These are phyloP conservation scores for Drosophila ananassae DNA, from an alignment of 1,140 invertebrate genomes.

Conservation along the genomic window DNA sequence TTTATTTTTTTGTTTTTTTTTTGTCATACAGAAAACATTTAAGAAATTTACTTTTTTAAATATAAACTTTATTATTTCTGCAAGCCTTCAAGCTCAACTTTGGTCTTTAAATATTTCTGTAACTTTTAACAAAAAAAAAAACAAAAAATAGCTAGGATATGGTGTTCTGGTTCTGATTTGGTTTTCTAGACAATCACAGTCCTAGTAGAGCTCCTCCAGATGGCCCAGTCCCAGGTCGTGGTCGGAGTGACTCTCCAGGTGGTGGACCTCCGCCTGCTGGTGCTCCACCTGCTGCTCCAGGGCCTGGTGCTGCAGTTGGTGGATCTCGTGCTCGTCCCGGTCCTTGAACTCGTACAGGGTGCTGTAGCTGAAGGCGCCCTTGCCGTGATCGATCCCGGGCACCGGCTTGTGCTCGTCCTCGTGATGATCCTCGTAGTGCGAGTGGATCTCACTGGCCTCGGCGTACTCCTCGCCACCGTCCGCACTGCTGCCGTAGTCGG, in stretches of 20 bases:
- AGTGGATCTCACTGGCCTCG: conserved; percentile 65
- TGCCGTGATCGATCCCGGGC: conserved; percentile 77
- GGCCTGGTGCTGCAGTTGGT: conserved; percentile 57
- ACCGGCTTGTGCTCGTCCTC: conserved; percentile 60
- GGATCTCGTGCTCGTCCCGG: conserved; percentile 61
- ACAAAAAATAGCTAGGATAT: conserved; percentile 31
- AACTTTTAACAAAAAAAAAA: conserved; percentile 18
- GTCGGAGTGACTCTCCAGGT: conserved; percentile 12
- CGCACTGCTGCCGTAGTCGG: conserved; percentile 59
- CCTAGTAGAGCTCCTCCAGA: conserved; percentile 33
- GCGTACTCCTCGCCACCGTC: conserved; percentile 63
- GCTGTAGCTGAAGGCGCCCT: conserved; percentile 78
- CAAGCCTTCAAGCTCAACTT: neutral
- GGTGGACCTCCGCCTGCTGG: conserved; percentile 21
- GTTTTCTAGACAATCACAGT: conserved; percentile 30
- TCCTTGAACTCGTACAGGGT: conserved; percentile 79
- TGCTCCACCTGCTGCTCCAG: conserved; percentile 29
- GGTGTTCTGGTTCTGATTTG: conserved; percentile 16
- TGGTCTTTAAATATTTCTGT: conserved; percentile 23
- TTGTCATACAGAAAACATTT: neutral
- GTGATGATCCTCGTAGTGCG: conserved; percentile 48
- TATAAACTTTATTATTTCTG: neutral
- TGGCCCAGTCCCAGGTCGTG: conserved; percentile 5
- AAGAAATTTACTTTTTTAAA: neutral
- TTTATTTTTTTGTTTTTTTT: conserved; percentile 7